phyloP scores from a whole-genome alignment of 2,888 invertebrate genomes.

The Stegana nigrithorax region DNA sequence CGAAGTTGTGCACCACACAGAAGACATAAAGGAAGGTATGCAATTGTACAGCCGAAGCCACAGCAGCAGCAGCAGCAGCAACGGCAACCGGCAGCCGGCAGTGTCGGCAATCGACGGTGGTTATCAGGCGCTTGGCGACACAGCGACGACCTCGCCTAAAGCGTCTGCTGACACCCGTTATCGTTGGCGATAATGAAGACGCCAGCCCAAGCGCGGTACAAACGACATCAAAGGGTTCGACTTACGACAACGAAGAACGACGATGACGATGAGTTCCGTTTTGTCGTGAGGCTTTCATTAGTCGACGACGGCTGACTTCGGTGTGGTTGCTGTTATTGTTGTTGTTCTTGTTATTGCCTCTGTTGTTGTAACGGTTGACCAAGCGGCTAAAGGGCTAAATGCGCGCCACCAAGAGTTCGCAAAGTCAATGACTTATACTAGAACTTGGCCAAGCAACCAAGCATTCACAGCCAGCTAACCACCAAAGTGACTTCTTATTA shows the following conservation, averaged over 20 bases:
- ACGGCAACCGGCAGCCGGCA: not conserved
- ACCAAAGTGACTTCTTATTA: not conserved
- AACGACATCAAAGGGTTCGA: conserved; percentile 13
- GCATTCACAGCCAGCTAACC: not conserved
- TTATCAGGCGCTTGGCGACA: conserved; percentile 10
- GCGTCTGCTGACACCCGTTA: conserved; percentile 39
- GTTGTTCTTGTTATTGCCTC: no score
- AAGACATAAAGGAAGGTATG: not conserved
- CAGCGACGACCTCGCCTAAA: conserved; percentile 32
- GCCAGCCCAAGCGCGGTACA: conserved; percentile 46
- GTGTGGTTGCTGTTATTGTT: not conserved
- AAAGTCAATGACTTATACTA: not conserved
- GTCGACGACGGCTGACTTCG: not conserved
- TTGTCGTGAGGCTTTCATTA: conserved; percentile 7
- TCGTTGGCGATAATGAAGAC: conserved; percentile 60
- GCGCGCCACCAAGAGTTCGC: not conserved
- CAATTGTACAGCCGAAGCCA: conserved; percentile 10
- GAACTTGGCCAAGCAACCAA: not conserved
- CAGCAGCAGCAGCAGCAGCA: conserved; percentile 15
- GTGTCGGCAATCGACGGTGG: not conserved
- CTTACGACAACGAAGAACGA: not conserved
- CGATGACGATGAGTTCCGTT: not conserved
- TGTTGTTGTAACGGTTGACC: not conserved
- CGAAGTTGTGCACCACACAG: no score
- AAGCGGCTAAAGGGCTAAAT: not conserved